Evolutionary conservation across 92 coral and sea anemone species (phyloP).

Genomic region (Paragorgia papillata): DNA sequence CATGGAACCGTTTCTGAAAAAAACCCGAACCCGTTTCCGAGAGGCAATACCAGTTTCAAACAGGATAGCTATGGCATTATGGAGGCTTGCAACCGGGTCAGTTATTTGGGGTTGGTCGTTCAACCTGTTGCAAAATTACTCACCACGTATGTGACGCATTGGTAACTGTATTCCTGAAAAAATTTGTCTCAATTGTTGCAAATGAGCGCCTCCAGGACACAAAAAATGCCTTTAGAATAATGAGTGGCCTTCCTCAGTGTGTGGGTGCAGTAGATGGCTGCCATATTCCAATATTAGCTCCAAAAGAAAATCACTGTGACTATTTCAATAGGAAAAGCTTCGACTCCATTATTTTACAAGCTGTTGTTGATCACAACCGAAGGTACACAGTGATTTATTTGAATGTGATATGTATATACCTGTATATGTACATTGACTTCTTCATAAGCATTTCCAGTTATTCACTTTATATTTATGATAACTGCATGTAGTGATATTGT

Average conservation of each 20-base stretch:
- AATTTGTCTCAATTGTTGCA: slow-evolving; percentile 15
- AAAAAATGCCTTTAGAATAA: slow-evolving; percentile 10
- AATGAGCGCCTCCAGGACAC: slow-evolving; percentile 9
- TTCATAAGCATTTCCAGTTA: neutral
- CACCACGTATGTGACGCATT: slow-evolving; percentile 10
- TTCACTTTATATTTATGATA: neutral
- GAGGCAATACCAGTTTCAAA: slow-evolving; percentile 23
- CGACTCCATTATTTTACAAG: slow-evolving; percentile 19
- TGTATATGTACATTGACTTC: too few species aligned
- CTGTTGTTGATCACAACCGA: slow-evolving; percentile 11
- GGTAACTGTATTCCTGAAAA: slow-evolving; percentile 8
- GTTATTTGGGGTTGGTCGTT: slow-evolving; percentile 21
- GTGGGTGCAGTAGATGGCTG: slow-evolving; percentile 36
- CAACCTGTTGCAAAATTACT: slow-evolving; percentile 29
- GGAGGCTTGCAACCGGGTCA: slow-evolving; percentile 33
- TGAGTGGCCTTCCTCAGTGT: slow-evolving; percentile 36
- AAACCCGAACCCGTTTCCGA: slow-evolving; percentile 7
- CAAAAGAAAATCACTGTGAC: slow-evolving; percentile 23
- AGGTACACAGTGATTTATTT: slow-evolving; percentile 3
- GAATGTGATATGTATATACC: neutral
- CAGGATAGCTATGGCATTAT: slow-evolving; percentile 18
- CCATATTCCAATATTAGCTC: slow-evolving; percentile 31
- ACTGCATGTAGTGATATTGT: neutral
- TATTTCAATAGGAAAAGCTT: slow-evolving; percentile 9
- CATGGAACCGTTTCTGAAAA: neutral